These are phyloP conservation scores for Oeneis ivallda DNA, from an alignment of 2,888 invertebrate species.

Conservation along the genomic window DNA sequence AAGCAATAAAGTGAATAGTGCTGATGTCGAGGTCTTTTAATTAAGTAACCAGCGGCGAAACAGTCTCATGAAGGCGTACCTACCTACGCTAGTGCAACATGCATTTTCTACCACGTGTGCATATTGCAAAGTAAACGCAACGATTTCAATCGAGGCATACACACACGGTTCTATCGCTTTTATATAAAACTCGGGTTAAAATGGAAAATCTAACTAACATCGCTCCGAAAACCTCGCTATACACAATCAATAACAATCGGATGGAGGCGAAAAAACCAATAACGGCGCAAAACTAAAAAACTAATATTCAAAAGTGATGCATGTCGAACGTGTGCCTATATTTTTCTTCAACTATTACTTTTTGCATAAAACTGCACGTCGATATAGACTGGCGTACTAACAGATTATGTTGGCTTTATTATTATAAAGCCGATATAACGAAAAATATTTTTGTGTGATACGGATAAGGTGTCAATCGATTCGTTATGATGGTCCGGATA, in stretches of 20 bases:
- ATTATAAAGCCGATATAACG: no score
- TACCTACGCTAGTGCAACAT: no score
- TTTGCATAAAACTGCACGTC: slow-evolving; percentile 1
- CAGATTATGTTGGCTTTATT: not conserved
- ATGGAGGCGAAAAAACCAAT: slow-evolving; percentile 21
- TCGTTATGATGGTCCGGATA: no score
- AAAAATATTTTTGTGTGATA: no score
- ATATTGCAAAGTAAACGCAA: not conserved
- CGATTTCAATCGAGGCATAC: slow-evolving; percentile 8
- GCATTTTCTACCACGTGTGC: not conserved
- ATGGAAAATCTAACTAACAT: slow-evolving; percentile 10
- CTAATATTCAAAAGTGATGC: slow-evolving; percentile 23
- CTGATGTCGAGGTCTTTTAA: no score
- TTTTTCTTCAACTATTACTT: slow-evolving; percentile 9
- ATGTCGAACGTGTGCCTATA: slow-evolving; percentile 13
- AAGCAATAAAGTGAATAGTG: no score
- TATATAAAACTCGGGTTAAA: slow-evolving; percentile 9
- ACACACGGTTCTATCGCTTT: slow-evolving; percentile 9
- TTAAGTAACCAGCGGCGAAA: no score
- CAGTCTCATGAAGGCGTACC: no score
- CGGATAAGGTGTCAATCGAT: no score
- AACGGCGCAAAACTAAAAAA: slow-evolving; percentile 16
- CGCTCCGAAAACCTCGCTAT: slow-evolving; percentile 4
- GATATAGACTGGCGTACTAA: not conserved
- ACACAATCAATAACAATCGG: slow-evolving; percentile 27